Conservation (phyloP, 2,113 vertebrate genomes). For the Rhodinocichla rosea region DNA sequence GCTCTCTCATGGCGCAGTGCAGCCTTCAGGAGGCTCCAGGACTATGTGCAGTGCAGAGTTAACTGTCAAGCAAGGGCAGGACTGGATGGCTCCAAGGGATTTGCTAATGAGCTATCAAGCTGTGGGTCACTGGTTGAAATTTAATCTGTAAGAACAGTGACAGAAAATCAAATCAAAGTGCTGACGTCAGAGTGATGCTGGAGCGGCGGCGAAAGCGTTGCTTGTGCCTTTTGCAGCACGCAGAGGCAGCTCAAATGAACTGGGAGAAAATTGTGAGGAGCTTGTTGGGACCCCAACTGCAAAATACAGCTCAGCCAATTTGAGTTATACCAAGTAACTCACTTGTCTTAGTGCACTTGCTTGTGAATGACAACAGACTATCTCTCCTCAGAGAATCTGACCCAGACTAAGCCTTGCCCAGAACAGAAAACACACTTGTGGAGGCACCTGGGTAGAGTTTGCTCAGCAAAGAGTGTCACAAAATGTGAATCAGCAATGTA, state of each 20-base stretch:
- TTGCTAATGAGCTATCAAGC: constrained; percentile 55
- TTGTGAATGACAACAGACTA: not conserved
- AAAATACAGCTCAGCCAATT: not conserved
- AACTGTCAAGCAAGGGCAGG: not conserved
- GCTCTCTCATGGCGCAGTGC: not conserved
- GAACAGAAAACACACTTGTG: not conserved
- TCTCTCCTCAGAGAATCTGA: not conserved
- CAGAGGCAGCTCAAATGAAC: not conserved
- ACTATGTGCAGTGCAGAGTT: not conserved
- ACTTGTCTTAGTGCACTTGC: not conserved
- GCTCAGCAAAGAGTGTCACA: not conserved
- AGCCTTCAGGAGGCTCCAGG: not conserved
- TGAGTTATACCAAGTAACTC: not conserved
- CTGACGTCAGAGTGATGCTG: constrained; percentile 21
- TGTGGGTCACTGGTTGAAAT: constrained; percentile 40
- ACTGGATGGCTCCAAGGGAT: not conserved
- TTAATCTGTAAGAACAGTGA: constrained; percentile 31
- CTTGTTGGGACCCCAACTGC: not conserved
- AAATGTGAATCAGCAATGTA: not conserved
- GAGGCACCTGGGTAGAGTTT: not conserved
- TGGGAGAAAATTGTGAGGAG: not conserved
- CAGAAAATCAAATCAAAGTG: constrained; percentile 40
- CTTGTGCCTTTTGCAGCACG: not conserved
- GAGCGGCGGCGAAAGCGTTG: not conserved
- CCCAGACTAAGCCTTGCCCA: not conserved